phyloP scores from a whole-genome alignment of 2,888 invertebrate genomes.

The Torymus aiolomorphi region DNA sequence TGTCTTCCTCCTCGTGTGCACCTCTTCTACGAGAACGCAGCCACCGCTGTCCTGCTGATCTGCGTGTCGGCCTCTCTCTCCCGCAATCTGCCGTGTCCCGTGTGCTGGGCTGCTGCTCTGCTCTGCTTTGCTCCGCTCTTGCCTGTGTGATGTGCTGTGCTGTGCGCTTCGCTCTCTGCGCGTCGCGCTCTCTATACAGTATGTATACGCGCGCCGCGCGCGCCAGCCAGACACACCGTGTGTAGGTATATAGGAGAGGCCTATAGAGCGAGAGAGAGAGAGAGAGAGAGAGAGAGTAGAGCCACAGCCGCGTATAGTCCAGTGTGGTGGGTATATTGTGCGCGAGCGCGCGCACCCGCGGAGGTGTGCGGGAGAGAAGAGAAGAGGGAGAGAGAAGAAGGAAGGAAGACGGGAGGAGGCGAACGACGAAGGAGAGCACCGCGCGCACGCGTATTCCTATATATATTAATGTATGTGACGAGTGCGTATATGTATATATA shows the following conservation, averaged over 20 bases:
- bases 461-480: too few species aligned
- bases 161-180: constrained; percentile 10
- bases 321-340: constrained; percentile 20
- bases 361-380: neutral
- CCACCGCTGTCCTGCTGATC: neutral
- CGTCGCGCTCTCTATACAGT: neutral
- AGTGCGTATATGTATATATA: too few species aligned
- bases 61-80: neutral
- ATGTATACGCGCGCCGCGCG: neutral
- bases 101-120: constrained; percentile 8
- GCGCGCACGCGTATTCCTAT: too few species aligned
- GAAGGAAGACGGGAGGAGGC: neutral
- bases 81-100: neutral
- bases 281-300: constrained; percentile 10
- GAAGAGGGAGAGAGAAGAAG: neutral
- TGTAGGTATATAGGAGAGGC: neutral
- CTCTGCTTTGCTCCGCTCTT: neutral
- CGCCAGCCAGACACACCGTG: neutral
- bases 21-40: too few species aligned
- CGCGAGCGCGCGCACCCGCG: neutral
- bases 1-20: too few species aligned
- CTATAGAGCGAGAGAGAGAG: neutral
- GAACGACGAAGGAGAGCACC: too few species aligned
- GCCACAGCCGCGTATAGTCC: neutral
- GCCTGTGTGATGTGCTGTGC: neutral